phyloP scores from a whole-genome alignment of 2,113 vertebrate species.

The Dicrurus megarhynchus region DNA sequence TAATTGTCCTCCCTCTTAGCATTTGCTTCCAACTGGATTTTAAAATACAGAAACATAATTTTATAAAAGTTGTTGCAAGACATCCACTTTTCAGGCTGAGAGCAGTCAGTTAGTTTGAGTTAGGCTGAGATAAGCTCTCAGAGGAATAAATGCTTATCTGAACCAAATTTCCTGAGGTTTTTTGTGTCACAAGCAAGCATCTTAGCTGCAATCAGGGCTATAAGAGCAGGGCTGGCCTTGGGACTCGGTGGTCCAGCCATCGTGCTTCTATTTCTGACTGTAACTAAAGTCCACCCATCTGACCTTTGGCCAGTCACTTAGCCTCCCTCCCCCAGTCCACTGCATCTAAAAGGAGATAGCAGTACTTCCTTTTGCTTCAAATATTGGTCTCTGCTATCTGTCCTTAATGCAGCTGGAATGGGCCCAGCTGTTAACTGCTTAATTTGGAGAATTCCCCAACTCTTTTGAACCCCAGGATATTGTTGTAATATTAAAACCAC shows the following conservation, averaged over 20 bases:
- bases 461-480: neutral
- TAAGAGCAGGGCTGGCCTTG: neutral
- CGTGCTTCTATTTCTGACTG: neutral
- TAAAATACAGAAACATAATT: neutral
- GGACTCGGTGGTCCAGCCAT: neutral
- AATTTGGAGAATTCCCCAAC: neutral
- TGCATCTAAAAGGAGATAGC: neutral
- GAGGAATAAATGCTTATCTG: constrained; percentile 17
- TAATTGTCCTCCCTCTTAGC: neutral
- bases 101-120: neutral
- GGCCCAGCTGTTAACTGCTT: neutral
- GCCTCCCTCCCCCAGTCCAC: neutral
- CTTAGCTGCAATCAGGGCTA: neutral
- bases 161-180: neutral
- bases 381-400: neutral
- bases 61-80: neutral
- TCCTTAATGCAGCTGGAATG: neutral
- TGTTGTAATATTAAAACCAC: neutral
- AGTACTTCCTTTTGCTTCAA: neutral
- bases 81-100: neutral
- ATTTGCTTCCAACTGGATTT: neutral
- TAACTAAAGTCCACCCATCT: neutral
- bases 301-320: neutral
- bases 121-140: neutral
- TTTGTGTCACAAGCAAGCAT: neutral